These are phyloP conservation scores for Ormyrus nitidulus DNA, from an alignment of 2,888 invertebrate genomes.

Conservation along the genomic window DNA sequence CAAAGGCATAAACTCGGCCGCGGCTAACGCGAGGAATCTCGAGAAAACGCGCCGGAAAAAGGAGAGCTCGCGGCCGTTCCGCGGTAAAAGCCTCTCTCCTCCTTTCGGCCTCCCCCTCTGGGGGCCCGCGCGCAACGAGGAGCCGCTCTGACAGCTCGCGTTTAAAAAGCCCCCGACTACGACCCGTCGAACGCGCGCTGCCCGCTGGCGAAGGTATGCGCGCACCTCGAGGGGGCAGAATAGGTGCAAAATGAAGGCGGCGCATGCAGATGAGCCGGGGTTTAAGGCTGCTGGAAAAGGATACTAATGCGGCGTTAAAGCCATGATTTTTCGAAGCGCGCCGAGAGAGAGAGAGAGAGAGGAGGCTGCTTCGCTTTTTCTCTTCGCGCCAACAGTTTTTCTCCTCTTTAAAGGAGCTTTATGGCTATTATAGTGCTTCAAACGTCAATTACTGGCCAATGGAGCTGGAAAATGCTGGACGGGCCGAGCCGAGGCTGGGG, in stretches of 20 bases:
- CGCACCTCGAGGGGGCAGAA: background rate
- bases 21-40: too few relatives aligned
- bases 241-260: conserved; percentile 30
- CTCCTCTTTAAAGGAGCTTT: background rate
- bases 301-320: conserved; percentile 48
- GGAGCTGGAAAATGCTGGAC: too few relatives aligned
- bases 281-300: conserved; percentile 30
- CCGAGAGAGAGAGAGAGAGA: too few relatives aligned
- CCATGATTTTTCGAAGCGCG: conserved; percentile 13
- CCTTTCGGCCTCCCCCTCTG: too few relatives aligned
- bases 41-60: too few relatives aligned
- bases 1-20: too few relatives aligned
- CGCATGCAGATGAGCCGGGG: conserved; percentile 36
- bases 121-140: too few relatives aligned
- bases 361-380: background rate
- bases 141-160: background rate
- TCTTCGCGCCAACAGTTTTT: background rate
- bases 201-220: too few relatives aligned
- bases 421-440: conserved; percentile 10
- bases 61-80: too few relatives aligned
- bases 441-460: conserved; percentile 8
- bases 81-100: background rate
- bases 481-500: too few relatives aligned
- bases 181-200: background rate
- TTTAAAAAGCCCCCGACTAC: conserved; percentile 20